Base-by-base conservation (phyloP, 1,140 invertebrate species). In the Anoplolepis gracilipes region DNA sequence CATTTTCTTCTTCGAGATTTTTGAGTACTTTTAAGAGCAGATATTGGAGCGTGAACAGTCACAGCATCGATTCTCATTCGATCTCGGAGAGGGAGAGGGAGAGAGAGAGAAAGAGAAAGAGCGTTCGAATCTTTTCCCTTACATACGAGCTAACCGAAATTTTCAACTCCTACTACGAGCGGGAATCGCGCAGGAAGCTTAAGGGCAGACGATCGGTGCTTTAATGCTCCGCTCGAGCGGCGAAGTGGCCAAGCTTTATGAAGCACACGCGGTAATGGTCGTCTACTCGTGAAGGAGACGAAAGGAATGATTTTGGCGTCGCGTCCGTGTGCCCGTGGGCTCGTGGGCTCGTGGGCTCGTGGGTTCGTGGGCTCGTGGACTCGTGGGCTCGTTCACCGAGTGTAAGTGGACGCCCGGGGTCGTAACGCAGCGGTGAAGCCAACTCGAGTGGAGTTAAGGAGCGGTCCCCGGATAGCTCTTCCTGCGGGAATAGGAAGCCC, bases 401-500 rank as follows among this genome's bases (percentile, higher is more conserved):
- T 59, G 76, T 82, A 59, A 69, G 88, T 62, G 85, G 55, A 90
- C 61, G 49, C 59, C 53, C 69, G 85, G 76, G 77, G 78, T 87
- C 78, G 79, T 87, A 91, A 89, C 84, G 88, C 82, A 75, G 72
- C 72, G 88, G 78, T 78, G 76, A 87, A 92, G 88, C 85, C 84
- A 88, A 92, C 86, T 92, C 90, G 86, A 88, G 88, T 89, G 87
- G 87, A 92, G 91, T 91, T 91, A 93, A 90, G 85, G 86, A 88
- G 90, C 77, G 84, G 70, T 25, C 67, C 49, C 77, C 57, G 88
- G 87, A 87, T 85, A 62, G 85, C 69, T 89, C 79, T 91, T 92
- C 92, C 90, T 91, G 42, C 79, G 92, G 93, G 92, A 92, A 93
- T 91, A 85, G 90, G 78, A 92, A 92, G 91, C 90, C 92, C 92